Evolutionary conservation across 2,113 vertebrate genomes (phyloP), one percentile per base, ranked within the genome.

Genomic region (Candoia aspera): DNA sequence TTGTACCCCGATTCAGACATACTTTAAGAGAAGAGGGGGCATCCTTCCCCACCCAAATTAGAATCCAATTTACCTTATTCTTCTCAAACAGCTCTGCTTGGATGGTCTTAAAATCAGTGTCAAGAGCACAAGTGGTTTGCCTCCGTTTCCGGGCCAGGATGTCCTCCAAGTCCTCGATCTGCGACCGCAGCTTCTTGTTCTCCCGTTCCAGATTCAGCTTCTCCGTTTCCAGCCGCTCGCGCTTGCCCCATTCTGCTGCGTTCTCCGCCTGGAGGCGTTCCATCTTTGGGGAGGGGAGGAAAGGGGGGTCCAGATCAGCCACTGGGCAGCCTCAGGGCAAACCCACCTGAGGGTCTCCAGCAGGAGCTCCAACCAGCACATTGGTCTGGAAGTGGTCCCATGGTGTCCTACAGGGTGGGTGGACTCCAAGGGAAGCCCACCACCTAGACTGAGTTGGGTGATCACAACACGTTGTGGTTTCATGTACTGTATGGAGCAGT

Each of bases 261-360:
- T 99, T 99, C 97, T 99, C 99, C 0, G 98, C 99, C 97, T 99
- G 99, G 92, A 99, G 97, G 90, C 98, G 96, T 96, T 99, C 99
- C 99, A 99, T 99, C 99, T 99, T 96, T 42, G 73, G 53, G 1
- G 29, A 1, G 3, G 13, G 64, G 55, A 13, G 59, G 24, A 53
- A 15, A 6, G n/a, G 53, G 2, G 37, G 6, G 23, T 11, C 42
- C n/a, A 37, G 90, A 1, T 21, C 46, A 6, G n/a, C 17, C 6
- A 33, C 46, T 5, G 6, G 49, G 49, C 4, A 5, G 49, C 49
- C 49, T 49, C 49, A 8, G 4, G 4, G 49, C 49, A 49, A 49
- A 5, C 3, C 49, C 4, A 5, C 49, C 49, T 5, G 6, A 49
- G 49, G 49, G 49, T 49, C 49, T 49, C 49, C 42, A 42, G 42